Conservation (phyloP, 1,140 invertebrate genomes). For the Eueides isabella region DNA sequence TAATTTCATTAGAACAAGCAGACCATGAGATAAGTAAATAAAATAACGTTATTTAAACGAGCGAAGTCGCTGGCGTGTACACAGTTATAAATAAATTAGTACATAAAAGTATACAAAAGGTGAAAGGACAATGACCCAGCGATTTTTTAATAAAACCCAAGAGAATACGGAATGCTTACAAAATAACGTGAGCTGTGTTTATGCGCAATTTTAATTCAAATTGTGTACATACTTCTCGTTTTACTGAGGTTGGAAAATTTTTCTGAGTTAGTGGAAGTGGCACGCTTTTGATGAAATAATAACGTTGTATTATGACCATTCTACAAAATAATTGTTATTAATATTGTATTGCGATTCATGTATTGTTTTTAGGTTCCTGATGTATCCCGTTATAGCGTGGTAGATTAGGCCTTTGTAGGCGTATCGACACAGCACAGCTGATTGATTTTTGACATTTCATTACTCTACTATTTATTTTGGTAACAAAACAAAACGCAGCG, state of each 20-base stretch:
- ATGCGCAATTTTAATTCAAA: constrained; percentile 26
- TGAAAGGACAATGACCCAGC: constrained; percentile 6
- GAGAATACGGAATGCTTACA: constrained; percentile 17
- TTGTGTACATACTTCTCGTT: constrained; percentile 21
- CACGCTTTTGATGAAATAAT: constrained; percentile 21
- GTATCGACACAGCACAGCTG: no score
- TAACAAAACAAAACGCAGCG: no score
- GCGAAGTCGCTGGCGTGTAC: no score
- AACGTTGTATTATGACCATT: background rate
- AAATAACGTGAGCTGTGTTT: constrained; percentile 21
- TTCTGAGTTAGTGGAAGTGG: constrained; percentile 18
- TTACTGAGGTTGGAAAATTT: constrained; percentile 22
- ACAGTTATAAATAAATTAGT: background rate
- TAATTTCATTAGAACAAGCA: no score
- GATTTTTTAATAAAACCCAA: constrained; percentile 20
- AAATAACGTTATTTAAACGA: no score
- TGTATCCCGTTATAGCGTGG: background rate
- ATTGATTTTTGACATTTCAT: no score
- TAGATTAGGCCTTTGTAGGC: no score
- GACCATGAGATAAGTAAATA: no score
- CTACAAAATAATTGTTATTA: background rate
- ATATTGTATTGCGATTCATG: background rate
- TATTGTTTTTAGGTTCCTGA: background rate
- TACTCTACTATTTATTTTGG: no score
- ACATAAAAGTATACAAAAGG: background rate